Evolutionary conservation across 2,113 vertebrate species (phyloP).

Genomic region (Neotoma lepida): DNA sequence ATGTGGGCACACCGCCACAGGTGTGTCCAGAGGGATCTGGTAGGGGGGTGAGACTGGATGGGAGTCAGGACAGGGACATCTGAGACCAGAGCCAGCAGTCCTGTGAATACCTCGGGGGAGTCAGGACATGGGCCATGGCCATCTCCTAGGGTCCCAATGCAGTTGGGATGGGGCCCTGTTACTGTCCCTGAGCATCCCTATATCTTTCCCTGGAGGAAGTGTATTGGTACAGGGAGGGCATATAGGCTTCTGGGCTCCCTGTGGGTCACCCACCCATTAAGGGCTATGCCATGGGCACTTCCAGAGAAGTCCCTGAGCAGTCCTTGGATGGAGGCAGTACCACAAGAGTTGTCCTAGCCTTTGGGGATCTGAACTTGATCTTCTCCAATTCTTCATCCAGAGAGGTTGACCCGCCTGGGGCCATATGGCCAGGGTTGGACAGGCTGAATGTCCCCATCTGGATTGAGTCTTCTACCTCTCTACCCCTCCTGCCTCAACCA

Average conservation of each 20-base stretch:
- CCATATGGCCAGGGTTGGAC: not conserved
- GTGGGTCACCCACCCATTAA: not conserved
- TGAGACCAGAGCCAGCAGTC: too few relatives aligned
- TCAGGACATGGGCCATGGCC: not conserved
- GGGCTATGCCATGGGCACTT: not conserved
- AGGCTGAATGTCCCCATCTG: accelerated
- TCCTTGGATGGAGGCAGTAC: not conserved
- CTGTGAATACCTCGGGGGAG: not conserved
- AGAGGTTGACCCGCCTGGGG: accelerated
- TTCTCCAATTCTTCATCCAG: not conserved
- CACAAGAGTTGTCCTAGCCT: not conserved
- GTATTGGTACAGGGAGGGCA: too few relatives aligned
- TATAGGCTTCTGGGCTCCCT: too few relatives aligned
- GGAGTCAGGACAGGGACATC: not conserved
- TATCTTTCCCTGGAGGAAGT: not conserved
- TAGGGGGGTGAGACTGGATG: too few relatives aligned
- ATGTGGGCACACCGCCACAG: not conserved
- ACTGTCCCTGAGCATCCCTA: not conserved
- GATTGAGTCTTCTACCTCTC: not conserved
- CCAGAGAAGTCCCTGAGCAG: not conserved
- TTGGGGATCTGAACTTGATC: not conserved
- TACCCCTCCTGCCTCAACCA: not conserved
- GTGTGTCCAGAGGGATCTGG: not conserved
- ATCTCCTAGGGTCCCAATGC: too few relatives aligned
- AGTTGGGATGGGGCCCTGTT: too few relatives aligned